Percentiles rank a stretch among this genome's conserved stretches.
Conservation (phyloP, 2,113 vertebrate species). For the Hippolais icterina region DNA sequence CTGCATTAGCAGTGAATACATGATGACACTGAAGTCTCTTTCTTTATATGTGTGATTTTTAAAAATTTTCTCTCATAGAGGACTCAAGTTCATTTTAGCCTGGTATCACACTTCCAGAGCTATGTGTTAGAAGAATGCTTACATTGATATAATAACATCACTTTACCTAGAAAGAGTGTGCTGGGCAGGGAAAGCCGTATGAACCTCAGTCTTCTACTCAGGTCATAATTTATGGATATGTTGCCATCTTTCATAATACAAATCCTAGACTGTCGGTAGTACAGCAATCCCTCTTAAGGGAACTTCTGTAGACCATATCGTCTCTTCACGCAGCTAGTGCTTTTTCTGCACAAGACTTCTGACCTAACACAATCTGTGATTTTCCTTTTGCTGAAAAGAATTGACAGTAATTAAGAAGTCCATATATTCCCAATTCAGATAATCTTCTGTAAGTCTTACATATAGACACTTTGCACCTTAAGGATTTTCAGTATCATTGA, state of each 20-base stretch:
- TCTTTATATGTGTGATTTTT: neutral
- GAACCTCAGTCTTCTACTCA: neutral
- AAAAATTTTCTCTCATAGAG: neutral
- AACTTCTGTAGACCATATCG: neutral
- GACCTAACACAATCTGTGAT: fast-evolving
- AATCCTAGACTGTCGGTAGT: neutral
- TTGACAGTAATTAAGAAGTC: neutral
- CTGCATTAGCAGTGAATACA: neutral
- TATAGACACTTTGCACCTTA: neutral
- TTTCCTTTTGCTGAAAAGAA: neutral
- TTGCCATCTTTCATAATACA: neutral
- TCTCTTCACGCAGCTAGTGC: neutral
- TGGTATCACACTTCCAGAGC: neutral
- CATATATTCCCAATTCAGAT: neutral
- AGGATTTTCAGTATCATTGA: neutral
- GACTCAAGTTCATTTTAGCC: neutral
- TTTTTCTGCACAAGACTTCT: neutral
- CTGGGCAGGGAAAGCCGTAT: neutral
- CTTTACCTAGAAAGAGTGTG: neutral
- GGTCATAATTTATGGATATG: neutral
- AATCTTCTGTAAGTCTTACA: neutral
- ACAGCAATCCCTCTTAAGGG: neutral
- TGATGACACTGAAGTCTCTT: neutral
- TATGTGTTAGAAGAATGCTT: neutral
- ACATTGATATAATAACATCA: neutral